Evolutionary conservation across 2,797 vertebrate species (phyloP).

Genomic region (Xyrichtys novacula): DNA sequence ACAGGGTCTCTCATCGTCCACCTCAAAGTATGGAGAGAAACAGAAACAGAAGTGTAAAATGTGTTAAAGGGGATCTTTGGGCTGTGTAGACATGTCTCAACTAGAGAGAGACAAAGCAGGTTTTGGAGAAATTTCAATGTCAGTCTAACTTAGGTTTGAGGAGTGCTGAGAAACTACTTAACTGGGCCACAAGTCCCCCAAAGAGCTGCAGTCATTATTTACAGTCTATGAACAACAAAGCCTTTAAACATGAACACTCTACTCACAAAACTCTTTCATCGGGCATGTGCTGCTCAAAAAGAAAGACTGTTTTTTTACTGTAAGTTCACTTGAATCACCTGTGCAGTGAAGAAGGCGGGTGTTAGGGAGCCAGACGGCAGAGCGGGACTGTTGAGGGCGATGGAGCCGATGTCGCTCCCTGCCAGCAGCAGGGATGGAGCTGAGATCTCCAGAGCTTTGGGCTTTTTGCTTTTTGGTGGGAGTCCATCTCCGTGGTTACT

Average conservation of each 20-base stretch:
- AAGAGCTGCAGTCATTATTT: conserved; percentile 3
- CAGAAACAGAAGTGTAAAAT: conserved; percentile 9
- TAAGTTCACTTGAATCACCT: conserved; percentile 80
- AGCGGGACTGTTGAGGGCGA: conserved; percentile 94
- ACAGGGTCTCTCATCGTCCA: conserved; percentile 5
- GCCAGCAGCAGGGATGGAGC: conserved; percentile 91
- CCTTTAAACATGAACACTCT: neutral
- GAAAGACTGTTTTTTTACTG: too few relatives aligned
- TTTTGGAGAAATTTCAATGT: conserved; percentile 11
- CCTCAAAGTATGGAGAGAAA: conserved; percentile 21
- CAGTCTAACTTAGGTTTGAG: neutral
- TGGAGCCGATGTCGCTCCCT: conserved; percentile 92
- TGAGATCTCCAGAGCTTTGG: conserved; percentile 94
- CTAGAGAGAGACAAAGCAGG: conserved; percentile 16
- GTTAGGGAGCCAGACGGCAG: conserved; percentile 95
- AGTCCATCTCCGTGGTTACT: conserved; percentile 83
- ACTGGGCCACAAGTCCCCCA: conserved; percentile 9
- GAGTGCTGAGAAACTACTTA: conserved; percentile 20
- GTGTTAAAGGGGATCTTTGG: neutral
- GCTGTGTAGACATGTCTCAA: conserved; percentile 38
- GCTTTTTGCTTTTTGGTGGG: conserved; percentile 93
- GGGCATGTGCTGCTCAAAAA: neutral
- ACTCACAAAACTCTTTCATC: neutral
- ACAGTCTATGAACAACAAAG: conserved; percentile 7
- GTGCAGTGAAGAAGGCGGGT: conserved; percentile 95